These are phyloP conservation scores for Rhabdomys pumilio DNA, from an alignment of 2,797 vertebrate species.

Conservation along the genomic window DNA sequence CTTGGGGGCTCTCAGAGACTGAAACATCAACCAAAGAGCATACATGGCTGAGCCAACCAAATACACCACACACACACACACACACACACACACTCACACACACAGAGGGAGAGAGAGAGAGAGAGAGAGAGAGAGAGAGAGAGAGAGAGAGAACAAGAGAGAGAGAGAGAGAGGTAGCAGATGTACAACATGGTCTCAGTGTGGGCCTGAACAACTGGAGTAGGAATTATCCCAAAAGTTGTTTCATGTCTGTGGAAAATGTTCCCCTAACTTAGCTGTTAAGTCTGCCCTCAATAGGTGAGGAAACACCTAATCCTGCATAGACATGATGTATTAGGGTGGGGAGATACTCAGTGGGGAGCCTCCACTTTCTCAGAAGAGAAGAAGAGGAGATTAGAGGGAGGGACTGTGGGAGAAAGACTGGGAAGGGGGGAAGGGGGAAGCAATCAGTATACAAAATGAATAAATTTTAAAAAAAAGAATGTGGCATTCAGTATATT, in stretches of 20 bases:
- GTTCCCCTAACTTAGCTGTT: not conserved
- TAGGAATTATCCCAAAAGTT: not conserved
- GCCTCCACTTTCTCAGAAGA: not conserved
- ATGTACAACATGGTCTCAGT: not conserved
- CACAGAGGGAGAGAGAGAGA: no score
- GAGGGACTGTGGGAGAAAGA: not conserved
- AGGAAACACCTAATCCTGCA: not conserved
- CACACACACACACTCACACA: no score
- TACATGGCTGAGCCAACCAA: not conserved
- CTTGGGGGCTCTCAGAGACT: not conserved
- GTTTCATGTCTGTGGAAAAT: not conserved
- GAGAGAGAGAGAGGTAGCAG: not conserved
- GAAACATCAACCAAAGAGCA: not conserved
- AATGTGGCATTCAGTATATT: not conserved
- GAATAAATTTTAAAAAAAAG: no score
- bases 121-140: no score
- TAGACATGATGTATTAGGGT: not conserved
- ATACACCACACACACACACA: no score
- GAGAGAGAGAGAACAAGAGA: no score
- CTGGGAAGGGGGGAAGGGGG: not conserved
- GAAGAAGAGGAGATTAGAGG: not conserved
- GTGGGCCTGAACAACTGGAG: not conserved
- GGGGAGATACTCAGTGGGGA: not conserved
- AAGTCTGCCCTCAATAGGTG: not conserved
- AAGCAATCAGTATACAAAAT: no score